These are phyloP conservation scores for Trichonephila clavipes DNA, from an alignment of 1,140 invertebrate species.

Conservation along the genomic window DNA sequence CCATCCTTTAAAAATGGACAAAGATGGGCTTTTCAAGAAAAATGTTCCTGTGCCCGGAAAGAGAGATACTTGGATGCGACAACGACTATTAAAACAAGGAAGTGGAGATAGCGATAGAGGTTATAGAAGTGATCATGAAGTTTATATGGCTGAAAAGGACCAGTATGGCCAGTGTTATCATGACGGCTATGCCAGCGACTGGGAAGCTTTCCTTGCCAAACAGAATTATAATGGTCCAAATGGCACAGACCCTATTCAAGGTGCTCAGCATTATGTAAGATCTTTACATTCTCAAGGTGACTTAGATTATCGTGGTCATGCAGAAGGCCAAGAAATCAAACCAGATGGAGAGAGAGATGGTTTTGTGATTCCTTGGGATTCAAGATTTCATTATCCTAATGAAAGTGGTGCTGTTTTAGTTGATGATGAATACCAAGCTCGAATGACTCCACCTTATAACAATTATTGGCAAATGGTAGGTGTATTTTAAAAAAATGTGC, in stretches of 20 bases:
- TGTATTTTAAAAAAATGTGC: background rate
- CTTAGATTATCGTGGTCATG: constrained; percentile 55
- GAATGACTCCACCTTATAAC: constrained; percentile 50
- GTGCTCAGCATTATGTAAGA: constrained; percentile 30
- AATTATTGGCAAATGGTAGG: constrained; percentile 69
- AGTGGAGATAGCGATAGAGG: constrained; percentile 69
- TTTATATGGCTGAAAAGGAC: constrained; percentile 69
- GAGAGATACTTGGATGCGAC: constrained; percentile 68
- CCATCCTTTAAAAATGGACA: constrained; percentile 47
- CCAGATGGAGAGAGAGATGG: constrained; percentile 39
- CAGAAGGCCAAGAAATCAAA: constrained; percentile 73
- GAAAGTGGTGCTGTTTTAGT: constrained; percentile 52
- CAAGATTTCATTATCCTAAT: constrained; percentile 53
- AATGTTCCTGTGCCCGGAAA: constrained; percentile 59
- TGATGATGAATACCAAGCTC: constrained; percentile 62
- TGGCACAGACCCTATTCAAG: constrained; percentile 27
- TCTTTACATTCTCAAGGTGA: constrained; percentile 33
- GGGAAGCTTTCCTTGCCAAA: constrained; percentile 68
- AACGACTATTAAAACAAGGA: constrained; percentile 60
- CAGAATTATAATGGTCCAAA: constrained; percentile 40
- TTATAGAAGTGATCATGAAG: constrained; percentile 73
- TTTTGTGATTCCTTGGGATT: constrained; percentile 36
- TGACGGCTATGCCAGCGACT: constrained; percentile 84
- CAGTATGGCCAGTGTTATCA: constrained; percentile 77
- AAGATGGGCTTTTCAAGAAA: constrained; percentile 69